Evolutionary conservation across 2,797 vertebrate genomes (phyloP).

Genomic region (Pseudomugil tenellus): DNA sequence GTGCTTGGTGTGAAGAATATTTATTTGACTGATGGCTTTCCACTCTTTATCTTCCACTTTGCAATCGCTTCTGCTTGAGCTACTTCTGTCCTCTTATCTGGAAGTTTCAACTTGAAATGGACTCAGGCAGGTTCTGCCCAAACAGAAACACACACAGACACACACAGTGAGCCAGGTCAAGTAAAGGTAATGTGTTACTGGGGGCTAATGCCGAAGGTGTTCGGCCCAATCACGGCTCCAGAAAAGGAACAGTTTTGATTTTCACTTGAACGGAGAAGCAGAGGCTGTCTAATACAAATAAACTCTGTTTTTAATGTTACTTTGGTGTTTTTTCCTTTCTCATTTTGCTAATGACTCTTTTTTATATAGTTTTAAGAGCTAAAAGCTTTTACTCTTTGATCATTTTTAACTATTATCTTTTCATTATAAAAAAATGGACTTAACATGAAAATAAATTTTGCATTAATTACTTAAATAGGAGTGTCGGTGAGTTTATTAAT

Average conservation of each 20-base stretch:
- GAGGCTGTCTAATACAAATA: neutral
- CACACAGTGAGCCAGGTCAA: neutral
- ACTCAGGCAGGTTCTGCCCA: neutral
- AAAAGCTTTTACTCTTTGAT: too few relatives aligned
- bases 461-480: too few relatives aligned
- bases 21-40: conserved; percentile 3
- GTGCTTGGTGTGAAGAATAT: conserved; percentile 1
- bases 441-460: too few relatives aligned
- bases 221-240: neutral
- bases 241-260: neutral
- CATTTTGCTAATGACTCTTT: too few relatives aligned
- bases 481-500: too few relatives aligned
- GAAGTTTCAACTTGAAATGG: neutral
- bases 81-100: neutral
- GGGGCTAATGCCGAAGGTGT: neutral
- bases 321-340: too few relatives aligned
- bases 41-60: neutral
- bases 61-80: neutral
- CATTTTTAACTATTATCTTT: too few relatives aligned
- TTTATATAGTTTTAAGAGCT: too few relatives aligned
- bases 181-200: neutral
- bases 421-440: neutral
- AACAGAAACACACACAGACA: neutral
- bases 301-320: neutral
- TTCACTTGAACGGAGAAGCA: neutral